A percentile compares a stretch with the other conserved stretches of the same genome.
These are phyloP conservation scores for Mormyrus hasselquistii DNA, from an alignment of 2,797 vertebrate genomes.

Conservation along the genomic window DNA sequence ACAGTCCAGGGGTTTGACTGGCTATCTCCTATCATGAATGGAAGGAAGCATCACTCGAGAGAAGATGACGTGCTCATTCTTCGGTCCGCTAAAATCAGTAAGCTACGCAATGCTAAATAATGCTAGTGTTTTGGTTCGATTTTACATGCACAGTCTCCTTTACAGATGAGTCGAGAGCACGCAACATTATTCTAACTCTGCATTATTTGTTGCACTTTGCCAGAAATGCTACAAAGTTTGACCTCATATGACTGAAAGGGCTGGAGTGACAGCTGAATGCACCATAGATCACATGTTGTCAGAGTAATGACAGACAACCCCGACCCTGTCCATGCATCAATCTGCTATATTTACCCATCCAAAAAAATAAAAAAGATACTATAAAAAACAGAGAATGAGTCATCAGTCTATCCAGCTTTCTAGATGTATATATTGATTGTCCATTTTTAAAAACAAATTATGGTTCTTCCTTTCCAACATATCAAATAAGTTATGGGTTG, in stretches of 20 bases:
- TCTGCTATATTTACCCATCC: background rate
- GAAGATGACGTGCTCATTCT: background rate
- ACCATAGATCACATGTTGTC: background rate
- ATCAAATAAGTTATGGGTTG: background rate
- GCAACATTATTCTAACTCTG: background rate
- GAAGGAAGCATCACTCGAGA: background rate
- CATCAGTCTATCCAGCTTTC: background rate
- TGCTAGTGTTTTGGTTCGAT: background rate
- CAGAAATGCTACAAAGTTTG: background rate
- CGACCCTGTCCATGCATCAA: background rate
- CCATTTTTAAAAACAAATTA: background rate
- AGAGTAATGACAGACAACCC: background rate
- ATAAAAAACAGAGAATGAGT: background rate
- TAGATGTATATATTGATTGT: background rate
- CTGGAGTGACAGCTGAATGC: conserved; percentile 8
- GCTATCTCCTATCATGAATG: background rate
- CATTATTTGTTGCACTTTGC: background rate
- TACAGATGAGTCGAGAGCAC: background rate
- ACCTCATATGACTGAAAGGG: background rate
- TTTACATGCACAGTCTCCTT: background rate
- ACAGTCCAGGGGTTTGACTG: background rate
- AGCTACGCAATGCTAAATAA: background rate
- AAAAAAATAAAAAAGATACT: background rate
- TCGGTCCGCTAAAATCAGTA: background rate
- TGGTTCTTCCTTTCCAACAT: background rate